Evolutionary conservation across 2,797 vertebrate species (phyloP), one percentile per base, ranked within the genome.

Genomic region (Leptatherina wallacei): DNA sequence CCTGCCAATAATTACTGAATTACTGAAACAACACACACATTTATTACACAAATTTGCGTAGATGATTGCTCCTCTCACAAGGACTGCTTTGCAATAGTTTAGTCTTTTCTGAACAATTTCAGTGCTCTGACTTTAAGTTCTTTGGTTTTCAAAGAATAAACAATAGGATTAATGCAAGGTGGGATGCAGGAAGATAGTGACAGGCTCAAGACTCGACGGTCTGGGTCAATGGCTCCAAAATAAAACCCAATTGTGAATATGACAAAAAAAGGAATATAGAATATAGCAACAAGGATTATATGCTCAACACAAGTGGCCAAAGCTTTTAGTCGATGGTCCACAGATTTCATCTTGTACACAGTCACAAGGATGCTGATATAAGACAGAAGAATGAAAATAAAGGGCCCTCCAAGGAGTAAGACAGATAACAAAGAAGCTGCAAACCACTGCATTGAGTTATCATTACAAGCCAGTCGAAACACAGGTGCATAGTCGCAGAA

Each of bases 401-500:
- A 81, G 0, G 92, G 91, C 12, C 5, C 54, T 3, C 42, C 8
- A 0, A 87, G 29, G 0, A 64, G 4, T 2, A 87, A 0, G 1
- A 90, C 0, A 12, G 64, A 72, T 0, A 81, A 4, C 0, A 44
- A 9, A 2, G 81, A 78, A 0, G 88, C 82, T 0, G 36, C 11
- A 9, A 59, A 66, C 91, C 87, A 93, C 2, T 93, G 91, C 65
- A 87, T 0, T 0, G 84, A 49, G 57, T 75, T 58, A 56, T 93
- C 85, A 6, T 90, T 92, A 66, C 94, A 94, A 13, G 94, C 84
- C 0, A 94, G 85, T 68, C 87, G 75, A 33, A 92, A 93, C 69
- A 93, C 90, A n/a, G 92, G 92, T 0, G 89, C 84, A 38, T 88
- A 93, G 69, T 94, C 92, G 65, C 94, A 94, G 71, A 94, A 94